A percentile compares a stretch with the other conserved stretches of the same genome.
Evolutionary conservation across 2,888 invertebrate genomes (phyloP).

Genomic region (Dolichomitus sp.): DNA sequence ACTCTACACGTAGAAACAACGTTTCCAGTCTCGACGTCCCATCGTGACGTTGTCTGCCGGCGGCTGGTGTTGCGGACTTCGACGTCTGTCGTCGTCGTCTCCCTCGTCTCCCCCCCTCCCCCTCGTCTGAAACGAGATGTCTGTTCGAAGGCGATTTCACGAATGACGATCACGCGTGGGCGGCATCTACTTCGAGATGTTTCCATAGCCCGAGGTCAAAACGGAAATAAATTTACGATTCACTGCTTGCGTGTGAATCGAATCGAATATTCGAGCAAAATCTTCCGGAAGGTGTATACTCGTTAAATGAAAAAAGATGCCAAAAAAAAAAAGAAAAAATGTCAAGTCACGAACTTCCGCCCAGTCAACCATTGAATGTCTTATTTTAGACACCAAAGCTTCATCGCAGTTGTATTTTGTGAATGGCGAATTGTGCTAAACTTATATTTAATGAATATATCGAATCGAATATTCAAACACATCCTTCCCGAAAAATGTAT

Average conservation of each 20-base stretch:
- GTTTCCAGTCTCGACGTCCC: constrained; percentile 31
- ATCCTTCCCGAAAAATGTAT: no score
- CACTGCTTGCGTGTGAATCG: constrained; percentile 29
- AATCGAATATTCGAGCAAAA: constrained; percentile 22
- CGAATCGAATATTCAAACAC: neutral
- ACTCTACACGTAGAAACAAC: constrained; percentile 44
- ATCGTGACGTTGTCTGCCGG: constrained; percentile 43
- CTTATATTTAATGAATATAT: neutral
- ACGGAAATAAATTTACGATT: constrained; percentile 69
- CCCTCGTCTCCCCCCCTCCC: neutral
- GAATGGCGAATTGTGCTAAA: neutral
- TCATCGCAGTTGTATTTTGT: neutral
- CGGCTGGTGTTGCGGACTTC: constrained; percentile 44
- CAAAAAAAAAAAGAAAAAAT: constrained; percentile 14
- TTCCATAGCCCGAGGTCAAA: constrained; percentile 65
- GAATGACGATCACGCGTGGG: constrained; percentile 66
- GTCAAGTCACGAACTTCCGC: constrained; percentile 2
- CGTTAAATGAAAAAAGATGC: constrained; percentile 28
- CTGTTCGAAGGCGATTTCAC: constrained; percentile 63
- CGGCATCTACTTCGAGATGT: constrained; percentile 64
- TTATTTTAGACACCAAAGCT: neutral
- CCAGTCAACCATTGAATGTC: neutral
- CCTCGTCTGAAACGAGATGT: constrained; percentile 44
- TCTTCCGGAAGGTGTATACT: constrained; percentile 33
- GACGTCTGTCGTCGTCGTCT: constrained; percentile 35